Evolutionary conservation across 2,888 invertebrate genomes (phyloP).

Genomic region (Micoletzkya japonica): DNA sequence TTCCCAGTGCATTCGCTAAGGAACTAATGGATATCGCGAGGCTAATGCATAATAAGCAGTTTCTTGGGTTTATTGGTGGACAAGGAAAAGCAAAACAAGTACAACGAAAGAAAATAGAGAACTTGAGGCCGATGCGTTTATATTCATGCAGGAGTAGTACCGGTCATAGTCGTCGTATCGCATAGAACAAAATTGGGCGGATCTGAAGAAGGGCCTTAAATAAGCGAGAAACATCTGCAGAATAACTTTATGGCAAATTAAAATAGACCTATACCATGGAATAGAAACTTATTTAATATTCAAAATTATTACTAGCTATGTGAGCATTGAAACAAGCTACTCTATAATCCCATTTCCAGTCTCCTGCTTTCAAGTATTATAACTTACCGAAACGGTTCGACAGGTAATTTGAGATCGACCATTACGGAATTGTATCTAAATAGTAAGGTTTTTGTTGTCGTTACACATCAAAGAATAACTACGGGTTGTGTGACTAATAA

Average conservation of each 20-base stretch:
- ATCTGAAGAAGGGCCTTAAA: constrained; percentile 34
- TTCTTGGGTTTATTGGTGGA: too few relatives aligned
- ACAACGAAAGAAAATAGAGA: too few relatives aligned
- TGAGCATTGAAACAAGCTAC: not conserved
- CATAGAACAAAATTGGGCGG: constrained; percentile 55
- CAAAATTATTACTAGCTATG: too few relatives aligned
- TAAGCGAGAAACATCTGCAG: not conserved
- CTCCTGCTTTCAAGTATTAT: not conserved
- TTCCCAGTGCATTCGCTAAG: too few relatives aligned
- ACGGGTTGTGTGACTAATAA: too few relatives aligned
- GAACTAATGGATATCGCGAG: too few relatives aligned
- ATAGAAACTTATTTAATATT: too few relatives aligned
- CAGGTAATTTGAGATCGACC: constrained; percentile 39
- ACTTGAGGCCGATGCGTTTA: not conserved
- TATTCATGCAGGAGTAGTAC: constrained; percentile 43
- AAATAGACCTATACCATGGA: not conserved
- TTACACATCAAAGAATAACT: too few relatives aligned
- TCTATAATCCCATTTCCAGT: not conserved
- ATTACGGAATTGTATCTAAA: constrained; percentile 40
- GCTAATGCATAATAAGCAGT: too few relatives aligned
- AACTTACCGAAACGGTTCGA: constrained; percentile 32
- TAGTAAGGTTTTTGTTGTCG: too few relatives aligned
- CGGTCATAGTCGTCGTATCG: constrained; percentile 48
- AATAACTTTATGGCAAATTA: not conserved
- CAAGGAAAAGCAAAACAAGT: too few relatives aligned